A percentile compares a stretch with the other conserved stretches of the same genome.
phyloP scores from a whole-genome alignment of 1,140 invertebrate genomes.

The Coenobita brevimanus region DNA sequence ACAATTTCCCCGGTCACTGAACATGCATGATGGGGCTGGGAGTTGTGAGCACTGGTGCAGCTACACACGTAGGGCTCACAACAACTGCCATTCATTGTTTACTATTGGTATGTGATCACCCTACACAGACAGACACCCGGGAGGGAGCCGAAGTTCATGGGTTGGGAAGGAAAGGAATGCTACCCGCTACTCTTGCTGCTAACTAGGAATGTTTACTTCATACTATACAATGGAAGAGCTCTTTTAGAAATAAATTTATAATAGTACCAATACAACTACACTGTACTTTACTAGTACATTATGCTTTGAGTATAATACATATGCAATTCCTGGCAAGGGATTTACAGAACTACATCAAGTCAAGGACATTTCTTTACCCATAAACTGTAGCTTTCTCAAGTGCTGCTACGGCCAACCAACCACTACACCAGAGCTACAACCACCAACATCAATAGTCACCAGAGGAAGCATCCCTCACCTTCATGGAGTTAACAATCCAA shows the following conservation, averaged over 20 bases:
- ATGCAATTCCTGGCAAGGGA: neutral
- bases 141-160: slow-evolving; percentile 59
- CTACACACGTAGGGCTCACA: slow-evolving; percentile 34
- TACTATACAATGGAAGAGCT: neutral
- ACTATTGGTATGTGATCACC: slow-evolving; percentile 42
- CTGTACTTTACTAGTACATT: neutral
- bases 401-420: slow-evolving; percentile 65
- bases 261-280: slow-evolving; percentile 25
- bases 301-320: neutral
- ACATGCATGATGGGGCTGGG: slow-evolving; percentile 36
- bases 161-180: neutral
- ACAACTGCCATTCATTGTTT: slow-evolving; percentile 25
- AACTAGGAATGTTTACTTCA: slow-evolving; percentile 8
- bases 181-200: slow-evolving; percentile 7
- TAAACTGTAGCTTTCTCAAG: slow-evolving; percentile 62
- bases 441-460: slow-evolving; percentile 61
- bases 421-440: slow-evolving; percentile 61
- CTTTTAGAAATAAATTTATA: neutral
- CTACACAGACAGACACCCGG: slow-evolving; percentile 65
- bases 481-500: slow-evolving; percentile 64
- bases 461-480: slow-evolving; percentile 62
- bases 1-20: slow-evolving; percentile 48
- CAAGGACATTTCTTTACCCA: slow-evolving; percentile 40
- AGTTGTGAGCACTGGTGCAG: slow-evolving; percentile 35
- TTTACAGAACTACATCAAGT: neutral